Evolutionary conservation across 2,113 vertebrate genomes (phyloP), one percentile per base, ranked within the genome.

Genomic region (Labeo rohita): DNA sequence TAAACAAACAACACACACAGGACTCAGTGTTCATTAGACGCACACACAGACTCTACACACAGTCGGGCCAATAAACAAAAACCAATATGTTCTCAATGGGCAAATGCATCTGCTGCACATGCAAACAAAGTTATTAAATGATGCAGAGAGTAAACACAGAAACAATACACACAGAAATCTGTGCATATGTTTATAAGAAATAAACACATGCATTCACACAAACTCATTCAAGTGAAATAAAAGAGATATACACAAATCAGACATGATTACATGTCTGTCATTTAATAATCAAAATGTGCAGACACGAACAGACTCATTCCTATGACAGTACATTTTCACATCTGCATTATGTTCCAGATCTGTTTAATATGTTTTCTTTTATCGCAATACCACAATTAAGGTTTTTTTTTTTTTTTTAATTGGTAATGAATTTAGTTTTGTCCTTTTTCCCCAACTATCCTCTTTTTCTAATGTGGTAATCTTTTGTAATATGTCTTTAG

Each of bases 181-280:
- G 39, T 63, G 21, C 36, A 63, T 63, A n/a, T 97, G 96, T 0
- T 92, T 83, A 84, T 93, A 93, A 1, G 94, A 93, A 78, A 87
- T 54, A 86, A 93, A 66, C 84, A 80, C 79, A 66, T 66, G 79
- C 23, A 63, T 80, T 45, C 21, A 59, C 83, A 80, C 73, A 49
- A 39, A 86, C 12, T 63, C 34, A 66, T 54, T 87, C 50, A 91
- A 83, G 90, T 49, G 59, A 66, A 81, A 81, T 66, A 81, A n/a
- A 65, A 49, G 43, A 1, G 23, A 49, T 66, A 43, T 66, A 81
- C 79, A 66, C 59, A 81, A 80, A 81, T 65, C 59, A 66, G 43
- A 18, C 15, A 66, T 81, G 45, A 75, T 50, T 23, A 50, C 47
- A 75, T 75, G 79, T 47, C 79, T 65, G 12, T 34, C 45, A 16